Evolutionary conservation across 2,113 vertebrate genomes (phyloP).

Genomic region (Rhegmatorhina hoffmannsi): DNA sequence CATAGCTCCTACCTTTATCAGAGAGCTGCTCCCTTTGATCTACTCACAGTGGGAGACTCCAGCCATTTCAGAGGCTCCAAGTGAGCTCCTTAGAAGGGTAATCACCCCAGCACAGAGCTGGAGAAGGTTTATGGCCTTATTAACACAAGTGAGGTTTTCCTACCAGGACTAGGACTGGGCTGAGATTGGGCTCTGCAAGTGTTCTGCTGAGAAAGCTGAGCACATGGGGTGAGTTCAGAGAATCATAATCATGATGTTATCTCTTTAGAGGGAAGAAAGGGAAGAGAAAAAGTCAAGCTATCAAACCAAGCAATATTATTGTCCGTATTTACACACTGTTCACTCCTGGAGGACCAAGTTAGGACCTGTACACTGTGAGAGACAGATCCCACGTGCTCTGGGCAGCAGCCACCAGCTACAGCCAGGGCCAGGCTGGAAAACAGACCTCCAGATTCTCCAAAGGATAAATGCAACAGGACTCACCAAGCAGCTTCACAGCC

Average conservation of each 20-base stretch:
- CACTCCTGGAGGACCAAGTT: not conserved
- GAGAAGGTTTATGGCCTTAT: not conserved
- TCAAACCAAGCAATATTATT: not conserved
- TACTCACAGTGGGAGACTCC: not conserved
- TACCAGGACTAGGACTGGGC: not conserved
- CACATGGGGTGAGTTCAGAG: not conserved
- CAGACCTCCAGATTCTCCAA: not conserved
- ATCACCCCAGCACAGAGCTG: not conserved
- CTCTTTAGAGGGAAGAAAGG: not conserved
- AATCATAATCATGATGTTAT: rapidly evolving
- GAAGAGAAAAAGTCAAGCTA: not conserved
- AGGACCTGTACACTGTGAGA: not conserved
- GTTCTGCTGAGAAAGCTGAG: not conserved
- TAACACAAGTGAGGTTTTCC: not conserved
- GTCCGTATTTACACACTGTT: not conserved
- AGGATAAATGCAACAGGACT: not conserved
- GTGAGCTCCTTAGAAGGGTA: not conserved
- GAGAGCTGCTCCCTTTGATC: not conserved
- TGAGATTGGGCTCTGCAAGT: not conserved
- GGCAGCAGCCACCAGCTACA: not conserved
- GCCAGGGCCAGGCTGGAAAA: not conserved
- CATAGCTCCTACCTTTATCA: not conserved
- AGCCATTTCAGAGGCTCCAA: not conserved
- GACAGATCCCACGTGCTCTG: rapidly evolving
- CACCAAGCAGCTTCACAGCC: not conserved